Evolutionary conservation across 1,140 invertebrate species (phyloP).

Genomic region (Ceratina japonica): DNA sequence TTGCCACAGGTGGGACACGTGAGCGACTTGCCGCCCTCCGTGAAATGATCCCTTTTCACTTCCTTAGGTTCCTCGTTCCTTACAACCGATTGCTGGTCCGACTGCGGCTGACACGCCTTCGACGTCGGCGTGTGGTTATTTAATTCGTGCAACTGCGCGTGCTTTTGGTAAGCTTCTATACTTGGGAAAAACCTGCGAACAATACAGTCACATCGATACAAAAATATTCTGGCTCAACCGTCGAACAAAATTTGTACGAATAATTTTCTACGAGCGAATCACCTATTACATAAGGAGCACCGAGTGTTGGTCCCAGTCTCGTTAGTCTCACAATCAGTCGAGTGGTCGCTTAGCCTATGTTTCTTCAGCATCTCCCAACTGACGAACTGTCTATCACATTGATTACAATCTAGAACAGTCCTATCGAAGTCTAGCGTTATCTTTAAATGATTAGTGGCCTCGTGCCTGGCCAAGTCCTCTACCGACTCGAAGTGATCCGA

Average conservation of each 20-base stretch:
- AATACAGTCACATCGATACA: no score
- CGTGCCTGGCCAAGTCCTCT: constrained; percentile 69
- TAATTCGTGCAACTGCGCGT: constrained; percentile 66
- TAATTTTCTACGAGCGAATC: no score
- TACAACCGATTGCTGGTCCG: constrained; percentile 28
- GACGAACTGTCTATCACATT: constrained; percentile 71
- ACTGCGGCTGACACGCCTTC: no score
- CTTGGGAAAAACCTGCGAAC: constrained; percentile 68
- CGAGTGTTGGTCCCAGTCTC: constrained; percentile 65
- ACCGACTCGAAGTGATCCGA: constrained; percentile 63
- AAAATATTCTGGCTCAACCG: background rate
- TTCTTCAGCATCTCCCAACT: constrained; percentile 72
- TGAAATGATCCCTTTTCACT: constrained; percentile 58
- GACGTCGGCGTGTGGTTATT: background rate
- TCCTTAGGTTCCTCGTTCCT: constrained; percentile 49
- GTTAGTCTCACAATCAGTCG: constrained; percentile 45
- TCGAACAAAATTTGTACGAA: background rate
- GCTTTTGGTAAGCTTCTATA: constrained; percentile 63
- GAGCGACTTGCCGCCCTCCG: constrained; percentile 64
- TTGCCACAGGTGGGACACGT: constrained; percentile 72
- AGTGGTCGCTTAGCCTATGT: constrained; percentile 70
- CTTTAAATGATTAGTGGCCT: constrained; percentile 68
- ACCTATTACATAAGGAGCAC: constrained; percentile 72
- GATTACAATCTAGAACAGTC: constrained; percentile 66
- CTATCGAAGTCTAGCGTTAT: constrained; percentile 67